Percentiles rank a stretch among this genome's conserved stretches.
Conservation (phyloP, 2,797 vertebrate species). For the Tarsius wallacei region DNA sequence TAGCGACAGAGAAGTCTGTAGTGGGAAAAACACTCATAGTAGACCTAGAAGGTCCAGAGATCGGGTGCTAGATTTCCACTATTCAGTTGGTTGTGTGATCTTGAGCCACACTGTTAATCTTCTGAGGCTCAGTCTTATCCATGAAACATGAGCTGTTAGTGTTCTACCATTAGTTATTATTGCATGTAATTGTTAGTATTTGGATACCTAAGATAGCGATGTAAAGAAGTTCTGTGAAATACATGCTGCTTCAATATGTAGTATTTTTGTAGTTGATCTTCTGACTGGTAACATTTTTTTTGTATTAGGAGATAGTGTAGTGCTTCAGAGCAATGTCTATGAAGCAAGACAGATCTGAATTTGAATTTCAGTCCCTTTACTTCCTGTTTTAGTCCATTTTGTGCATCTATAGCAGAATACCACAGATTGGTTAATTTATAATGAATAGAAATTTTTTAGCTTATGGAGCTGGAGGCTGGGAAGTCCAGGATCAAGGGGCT, state of each 20-base stretch:
- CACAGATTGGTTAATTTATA: too few relatives aligned
- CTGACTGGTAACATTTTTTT: neutral
- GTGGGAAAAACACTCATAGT: neutral
- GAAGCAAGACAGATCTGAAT: neutral
- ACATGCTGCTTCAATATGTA: neutral
- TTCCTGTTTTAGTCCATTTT: neutral
- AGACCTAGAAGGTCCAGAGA: neutral
- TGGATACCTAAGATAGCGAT: neutral
- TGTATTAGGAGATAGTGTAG: neutral
- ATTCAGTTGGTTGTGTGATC: neutral
- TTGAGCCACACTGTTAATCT: neutral
- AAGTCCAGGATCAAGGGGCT: neutral
- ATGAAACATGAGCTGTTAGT: neutral
- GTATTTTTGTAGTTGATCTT: neutral
- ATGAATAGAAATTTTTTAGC: neutral
- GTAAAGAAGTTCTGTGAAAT: constrained; percentile 6
- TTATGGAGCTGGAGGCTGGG: neutral
- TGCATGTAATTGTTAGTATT: neutral
- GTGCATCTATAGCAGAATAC: neutral
- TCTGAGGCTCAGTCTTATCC: neutral
- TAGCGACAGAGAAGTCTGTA: neutral
- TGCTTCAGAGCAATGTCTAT: neutral
- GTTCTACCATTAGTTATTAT: neutral
- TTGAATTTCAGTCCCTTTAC: neutral
- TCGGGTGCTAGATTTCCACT: neutral